Conservation (phyloP, 1,140 invertebrate species). For the Solen grandis region DNA sequence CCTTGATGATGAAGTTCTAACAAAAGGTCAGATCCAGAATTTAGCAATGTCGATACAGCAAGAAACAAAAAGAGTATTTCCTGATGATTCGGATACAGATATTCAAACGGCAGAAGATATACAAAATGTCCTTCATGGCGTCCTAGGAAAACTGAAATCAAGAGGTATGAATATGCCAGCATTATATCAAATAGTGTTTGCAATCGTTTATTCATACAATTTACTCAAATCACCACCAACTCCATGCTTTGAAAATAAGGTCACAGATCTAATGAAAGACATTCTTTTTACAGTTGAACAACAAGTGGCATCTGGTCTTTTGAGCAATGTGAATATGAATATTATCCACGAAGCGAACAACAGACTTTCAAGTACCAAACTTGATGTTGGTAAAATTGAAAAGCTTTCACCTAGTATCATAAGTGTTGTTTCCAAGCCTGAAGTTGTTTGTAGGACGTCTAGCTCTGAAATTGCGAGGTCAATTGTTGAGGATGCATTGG, state of each 20-base stretch:
- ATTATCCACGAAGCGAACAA: slow-evolving; percentile 18
- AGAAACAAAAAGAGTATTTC: slow-evolving; percentile 5
- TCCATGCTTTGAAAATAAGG: background rate
- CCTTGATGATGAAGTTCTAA: slow-evolving; percentile 38
- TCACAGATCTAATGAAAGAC: background rate
- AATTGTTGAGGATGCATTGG: background rate
- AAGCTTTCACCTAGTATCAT: background rate
- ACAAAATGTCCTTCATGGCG: slow-evolving; percentile 20
- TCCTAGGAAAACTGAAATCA: slow-evolving; percentile 12
- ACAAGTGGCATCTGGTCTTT: background rate
- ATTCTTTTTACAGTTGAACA: slow-evolving; percentile 28
- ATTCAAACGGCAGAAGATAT: slow-evolving; percentile 11
- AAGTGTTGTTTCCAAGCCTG: background rate
- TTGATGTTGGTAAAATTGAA: slow-evolving; percentile 4
- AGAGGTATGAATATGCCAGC: slow-evolving; percentile 22
- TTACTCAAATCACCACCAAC: background rate
- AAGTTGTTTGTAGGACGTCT: background rate
- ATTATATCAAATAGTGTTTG: slow-evolving; percentile 43
- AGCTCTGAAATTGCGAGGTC: background rate
- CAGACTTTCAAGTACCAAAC: background rate
- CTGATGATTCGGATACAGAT: background rate
- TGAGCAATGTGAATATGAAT: background rate
- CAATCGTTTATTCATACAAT: slow-evolving; percentile 42
- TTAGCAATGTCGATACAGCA: slow-evolving; percentile 30
- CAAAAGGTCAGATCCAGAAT: slow-evolving; percentile 20